Conservation (phyloP, 2,113 vertebrate genomes). For the Sander lucioperca region DNA sequence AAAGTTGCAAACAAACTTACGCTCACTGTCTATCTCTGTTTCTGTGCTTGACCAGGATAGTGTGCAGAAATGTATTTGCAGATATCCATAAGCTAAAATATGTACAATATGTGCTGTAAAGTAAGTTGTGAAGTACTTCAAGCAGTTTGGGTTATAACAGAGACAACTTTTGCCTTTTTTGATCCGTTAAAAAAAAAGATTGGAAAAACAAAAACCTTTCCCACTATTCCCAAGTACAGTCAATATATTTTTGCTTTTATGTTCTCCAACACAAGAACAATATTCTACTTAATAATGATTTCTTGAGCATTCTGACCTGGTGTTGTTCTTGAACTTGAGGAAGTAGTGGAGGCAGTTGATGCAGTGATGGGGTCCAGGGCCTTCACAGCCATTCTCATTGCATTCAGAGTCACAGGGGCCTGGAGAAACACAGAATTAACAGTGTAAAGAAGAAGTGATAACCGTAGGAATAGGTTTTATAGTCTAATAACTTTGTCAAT, state of each 20-base stretch:
- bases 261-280: background rate
- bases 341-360: constrained; percentile 97
- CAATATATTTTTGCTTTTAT: background rate
- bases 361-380: constrained; percentile 97
- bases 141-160: background rate
- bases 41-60: too few relatives aligned
- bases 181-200: background rate
- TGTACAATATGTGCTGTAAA: too few relatives aligned
- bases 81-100: too few relatives aligned
- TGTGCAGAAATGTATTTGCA: too few relatives aligned
- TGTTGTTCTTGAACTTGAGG: constrained; percentile 99
- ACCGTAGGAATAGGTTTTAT: background rate
- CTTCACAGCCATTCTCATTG: constrained; percentile 94
- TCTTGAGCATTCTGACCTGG: constrained; percentile 84
- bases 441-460: background rate
- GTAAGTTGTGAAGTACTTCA: too few relatives aligned
- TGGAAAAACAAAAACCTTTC: background rate
- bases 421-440: constrained; percentile 61
- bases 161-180: background rate
- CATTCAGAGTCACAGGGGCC: constrained; percentile 96
- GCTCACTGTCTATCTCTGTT: too few relatives aligned
- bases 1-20: too few relatives aligned
- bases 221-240: background rate
- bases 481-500: constrained; percentile 5
- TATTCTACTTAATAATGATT: background rate